Conservation (phyloP, 1,140 invertebrate species). For the Myzus persicae region DNA sequence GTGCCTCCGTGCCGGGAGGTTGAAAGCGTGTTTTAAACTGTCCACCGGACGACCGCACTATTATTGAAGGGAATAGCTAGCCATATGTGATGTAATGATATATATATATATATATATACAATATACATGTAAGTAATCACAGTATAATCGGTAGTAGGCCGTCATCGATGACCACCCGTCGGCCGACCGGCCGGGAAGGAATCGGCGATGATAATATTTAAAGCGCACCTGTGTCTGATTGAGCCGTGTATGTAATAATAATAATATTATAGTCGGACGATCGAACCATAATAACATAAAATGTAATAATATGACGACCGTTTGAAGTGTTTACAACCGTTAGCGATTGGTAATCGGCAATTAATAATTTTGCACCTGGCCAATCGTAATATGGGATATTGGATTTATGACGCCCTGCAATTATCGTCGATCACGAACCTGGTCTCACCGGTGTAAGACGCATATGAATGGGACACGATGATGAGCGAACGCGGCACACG, state of each 20-base stretch:
- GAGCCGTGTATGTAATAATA: not conserved
- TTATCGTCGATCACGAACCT: slow-evolving; percentile 54
- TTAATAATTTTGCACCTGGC: not conserved
- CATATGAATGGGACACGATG: not conserved
- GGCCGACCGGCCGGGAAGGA: not conserved
- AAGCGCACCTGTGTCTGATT: not conserved
- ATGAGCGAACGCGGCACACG: not conserved
- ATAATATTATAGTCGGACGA: not conserved
- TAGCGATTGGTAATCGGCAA: slow-evolving; percentile 39
- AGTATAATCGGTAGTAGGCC: slow-evolving; percentile 5
- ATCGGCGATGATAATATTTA: not conserved
- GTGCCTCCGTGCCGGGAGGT: not conserved
- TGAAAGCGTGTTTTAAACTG: not conserved
- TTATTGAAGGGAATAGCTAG: not conserved
- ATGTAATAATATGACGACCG: not conserved
- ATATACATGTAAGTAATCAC: not conserved
- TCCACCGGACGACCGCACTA: not conserved
- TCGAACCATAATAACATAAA: not conserved
- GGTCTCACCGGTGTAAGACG: not conserved
- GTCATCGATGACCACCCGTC: slow-evolving; percentile 23
- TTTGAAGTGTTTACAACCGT: slow-evolving; percentile 10
- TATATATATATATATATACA: not conserved
- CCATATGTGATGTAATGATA: not conserved
- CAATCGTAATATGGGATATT: not conserved
- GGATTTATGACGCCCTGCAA: slow-evolving; percentile 52